A percentile compares a stretch with the other conserved stretches of the same genome.
Evolutionary conservation across 2,888 invertebrate genomes (phyloP).

Genomic region (Panopea generosa): DNA sequence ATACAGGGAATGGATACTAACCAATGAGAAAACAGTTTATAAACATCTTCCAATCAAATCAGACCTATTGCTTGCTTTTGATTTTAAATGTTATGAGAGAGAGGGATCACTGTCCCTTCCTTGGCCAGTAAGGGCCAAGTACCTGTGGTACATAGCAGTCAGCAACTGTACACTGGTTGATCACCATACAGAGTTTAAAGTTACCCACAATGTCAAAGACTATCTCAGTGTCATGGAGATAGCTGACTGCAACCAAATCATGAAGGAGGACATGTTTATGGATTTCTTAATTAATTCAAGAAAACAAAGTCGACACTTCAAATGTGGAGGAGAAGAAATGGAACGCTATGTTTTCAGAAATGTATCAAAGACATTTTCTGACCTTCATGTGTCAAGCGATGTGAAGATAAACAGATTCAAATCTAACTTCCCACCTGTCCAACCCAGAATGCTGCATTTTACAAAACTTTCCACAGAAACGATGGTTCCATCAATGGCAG

Average conservation of each 20-base stretch:
- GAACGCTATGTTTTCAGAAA: conserved; percentile 48
- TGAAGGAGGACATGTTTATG: conserved; percentile 19
- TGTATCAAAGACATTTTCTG: conserved; percentile 21
- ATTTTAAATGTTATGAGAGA: conserved; percentile 37
- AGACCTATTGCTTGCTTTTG: conserved; percentile 35
- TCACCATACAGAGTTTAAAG: conserved; percentile 41
- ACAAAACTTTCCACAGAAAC: too few species aligned
- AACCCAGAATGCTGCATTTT: too few species aligned
- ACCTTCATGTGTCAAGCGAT: not conserved
- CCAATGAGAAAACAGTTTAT: conserved; percentile 22
- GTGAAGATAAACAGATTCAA: too few species aligned
- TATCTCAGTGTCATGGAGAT: conserved; percentile 38
- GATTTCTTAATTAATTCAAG: conserved; percentile 19
- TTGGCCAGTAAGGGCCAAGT: conserved; percentile 49
- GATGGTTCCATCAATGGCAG: too few species aligned
- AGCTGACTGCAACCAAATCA: conserved; percentile 22
- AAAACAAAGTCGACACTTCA: conserved; percentile 39
- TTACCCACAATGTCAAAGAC: conserved; percentile 22
- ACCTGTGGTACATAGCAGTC: conserved; percentile 52
- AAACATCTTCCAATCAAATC: conserved; percentile 19
- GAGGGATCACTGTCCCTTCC: conserved; percentile 43
- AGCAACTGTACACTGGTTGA: conserved; percentile 47
- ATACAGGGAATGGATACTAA: conserved; percentile 52
- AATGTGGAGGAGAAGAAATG: conserved; percentile 45
- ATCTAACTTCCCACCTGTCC: too few species aligned